Evolutionary conservation across 2,113 vertebrate genomes (phyloP), one percentile per base, ranked within the genome.

Genomic region (Larimichthys crocea): DNA sequence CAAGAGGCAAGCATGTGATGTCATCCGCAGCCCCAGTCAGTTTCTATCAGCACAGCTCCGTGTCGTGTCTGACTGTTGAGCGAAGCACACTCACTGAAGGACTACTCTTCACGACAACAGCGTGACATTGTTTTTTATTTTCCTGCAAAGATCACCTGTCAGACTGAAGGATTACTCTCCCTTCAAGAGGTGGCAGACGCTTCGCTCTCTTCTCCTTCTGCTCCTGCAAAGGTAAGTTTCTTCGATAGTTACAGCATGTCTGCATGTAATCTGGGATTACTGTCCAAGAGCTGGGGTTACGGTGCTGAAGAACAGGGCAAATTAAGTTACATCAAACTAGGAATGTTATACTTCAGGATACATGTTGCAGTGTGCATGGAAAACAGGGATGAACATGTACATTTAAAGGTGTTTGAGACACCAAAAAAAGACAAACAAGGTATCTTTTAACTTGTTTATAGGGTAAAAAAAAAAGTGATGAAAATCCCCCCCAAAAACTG

Each of bases 1-100:
- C 63, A 29, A 42, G 63, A 60, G 52, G 63, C 56, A 26, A 40
- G 64, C 64, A 24, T 67, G 82, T 91, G 92, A 93, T 87, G 90
- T 92, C 90, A 92, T 71, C 64, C 31, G 0, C 62, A 71, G 77
- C 76, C 48, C 26, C 62, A 20, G 35, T 75, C 57, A 16, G 65
- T 78, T 79, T 46, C 77, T 49, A 78, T 79, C 87, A 85, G 55
- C 24, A 65, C 74, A 46, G 52, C 62, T 91, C 90, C 87, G 74
- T 87, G 65, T 79, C 35, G 65, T 72, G 60, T 79, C 75, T 19
- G 82, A 70, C 85, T 80, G 59, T 67, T 52, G 11, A 52, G 73
- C 2, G 24, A 67, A 70, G 79, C 86, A 82, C 82, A 55, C 60
- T 70, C 56, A 19, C 64, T 49, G 42, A 62, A 49, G 76, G 86